Evolutionary conservation across 2,888 invertebrate genomes (phyloP), one percentile per base, ranked within the genome.

Genomic region (Cremastinae sp.): DNA sequence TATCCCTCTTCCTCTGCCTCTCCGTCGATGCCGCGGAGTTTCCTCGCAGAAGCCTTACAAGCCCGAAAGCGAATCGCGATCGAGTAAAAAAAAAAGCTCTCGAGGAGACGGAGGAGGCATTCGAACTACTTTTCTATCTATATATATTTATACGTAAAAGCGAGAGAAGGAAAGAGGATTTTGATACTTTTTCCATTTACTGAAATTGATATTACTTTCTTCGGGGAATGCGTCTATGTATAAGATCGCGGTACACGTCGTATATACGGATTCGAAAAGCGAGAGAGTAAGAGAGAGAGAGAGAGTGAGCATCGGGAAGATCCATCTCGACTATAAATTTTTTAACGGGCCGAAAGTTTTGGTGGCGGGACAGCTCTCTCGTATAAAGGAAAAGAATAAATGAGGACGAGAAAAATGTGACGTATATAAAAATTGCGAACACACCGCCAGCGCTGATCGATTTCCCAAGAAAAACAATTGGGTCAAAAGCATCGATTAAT

Each of bases 161-260:
- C 16, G 51, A 14, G 20, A 47, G 35, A 56, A 10, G 35, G 55
- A 66, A 58, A 75, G 77, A 78, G 83, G 83, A 85, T 85, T 83
- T 84, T 85, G 84, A 86, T 87, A 86, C 85, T 86, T 86, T 86
- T 86, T 84, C 87, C 86, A 86, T 85, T 86, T 86, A 84, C 85
- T 83, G 83, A 86, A 87, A 87, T 86, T 86, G 86, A 86, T 86
- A 87, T 87, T 87, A 85, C 85, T 86, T 85, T 81, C 72, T 80
- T 79, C 78, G 79, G 79, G 80, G 79, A 79, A 74, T 79, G 75
- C 75, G 43, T 68, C 75, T 78, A 74, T 45, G 43, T 28, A 39
- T 65, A 62, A 14, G 61, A 64, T 58, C 71, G 72, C 49, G 78
- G 68, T 22, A 43, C 47, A 37, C 10, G 45, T 37, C 14, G 56